Percentiles rank a stretch among this genome's conserved stretches.
Conservation (phyloP, 2,888 invertebrate genomes). For the Pristionchus fissidentatus region DNA sequence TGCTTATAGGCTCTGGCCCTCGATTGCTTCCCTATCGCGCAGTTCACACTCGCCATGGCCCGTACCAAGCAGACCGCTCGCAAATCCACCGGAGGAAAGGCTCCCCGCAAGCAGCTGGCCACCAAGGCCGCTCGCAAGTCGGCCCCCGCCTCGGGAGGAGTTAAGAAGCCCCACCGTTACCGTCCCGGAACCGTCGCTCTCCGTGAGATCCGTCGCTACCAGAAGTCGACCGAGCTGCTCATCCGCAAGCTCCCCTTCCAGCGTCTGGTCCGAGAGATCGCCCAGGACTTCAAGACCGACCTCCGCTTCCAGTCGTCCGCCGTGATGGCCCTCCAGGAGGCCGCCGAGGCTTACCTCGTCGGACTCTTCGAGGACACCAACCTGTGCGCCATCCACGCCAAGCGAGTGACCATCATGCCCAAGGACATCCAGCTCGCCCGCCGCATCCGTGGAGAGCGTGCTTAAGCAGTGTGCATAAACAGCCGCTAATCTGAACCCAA, state of each 20-base stretch:
- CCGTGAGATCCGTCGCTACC: conserved; percentile 94
- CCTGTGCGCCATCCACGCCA: conserved; percentile 96
- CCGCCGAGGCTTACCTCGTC: conserved; percentile 87
- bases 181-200: conserved; percentile 94
- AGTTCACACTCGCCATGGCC: too few species aligned
- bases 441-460: conserved; percentile 81
- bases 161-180: conserved; percentile 94
- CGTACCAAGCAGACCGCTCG: conserved; percentile 98
- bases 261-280: conserved; percentile 67
- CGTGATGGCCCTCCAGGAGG: conserved; percentile 60
- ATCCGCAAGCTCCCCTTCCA: conserved; percentile 57
- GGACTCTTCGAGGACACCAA: conserved; percentile 97
- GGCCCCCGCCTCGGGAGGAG: conserved; percentile 89
- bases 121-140: conserved; percentile 95
- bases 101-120: conserved; percentile 92
- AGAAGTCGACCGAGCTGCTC: conserved; percentile 87
- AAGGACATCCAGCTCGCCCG: conserved; percentile 76
- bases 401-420: conserved; percentile 97
- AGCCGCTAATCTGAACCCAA: conserved; percentile 56
- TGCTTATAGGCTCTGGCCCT: too few species aligned
- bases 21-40: too few species aligned
- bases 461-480: conserved; percentile 36
- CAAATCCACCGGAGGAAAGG: conserved; percentile 97
- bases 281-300: conserved; percentile 69
- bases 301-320: conserved; percentile 67